Evolutionary conservation across 2,797 vertebrate genomes (phyloP).

Genomic region (Phrynocephalus forsythii): DNA sequence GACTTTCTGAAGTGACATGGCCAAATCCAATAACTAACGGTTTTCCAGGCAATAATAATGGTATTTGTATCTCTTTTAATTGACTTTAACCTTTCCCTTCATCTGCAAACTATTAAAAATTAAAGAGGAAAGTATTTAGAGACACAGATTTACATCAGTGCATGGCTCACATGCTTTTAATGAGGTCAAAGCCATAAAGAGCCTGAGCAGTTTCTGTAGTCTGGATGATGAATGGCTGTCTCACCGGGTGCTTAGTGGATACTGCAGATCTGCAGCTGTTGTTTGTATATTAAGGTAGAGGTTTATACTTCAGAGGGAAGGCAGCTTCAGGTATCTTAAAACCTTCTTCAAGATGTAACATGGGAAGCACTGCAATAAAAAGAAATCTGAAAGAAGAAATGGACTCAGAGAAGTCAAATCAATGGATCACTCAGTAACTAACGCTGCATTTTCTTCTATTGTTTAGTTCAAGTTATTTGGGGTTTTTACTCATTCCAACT

Average conservation of each 20-base stretch:
- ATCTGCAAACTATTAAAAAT: slow-evolving; percentile 76
- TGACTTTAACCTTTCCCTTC: slow-evolving; percentile 78
- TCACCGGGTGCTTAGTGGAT: slow-evolving; percentile 46
- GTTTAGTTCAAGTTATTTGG: not conserved
- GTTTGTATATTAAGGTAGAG: slow-evolving; percentile 48
- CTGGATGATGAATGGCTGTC: slow-evolving; percentile 68
- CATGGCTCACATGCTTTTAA: slow-evolving; percentile 73
- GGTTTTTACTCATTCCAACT: not conserved
- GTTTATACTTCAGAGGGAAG: slow-evolving; percentile 24
- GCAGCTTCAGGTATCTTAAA: not conserved
- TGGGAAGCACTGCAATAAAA: slow-evolving; percentile 11
- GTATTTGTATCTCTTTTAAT: slow-evolving; percentile 77
- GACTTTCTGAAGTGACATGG: slow-evolving; percentile 65
- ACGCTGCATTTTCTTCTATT: not conserved
- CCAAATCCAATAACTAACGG: slow-evolving; percentile 71
- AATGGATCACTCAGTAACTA: not conserved
- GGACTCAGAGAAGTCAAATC: not conserved
- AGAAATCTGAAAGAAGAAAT: not conserved
- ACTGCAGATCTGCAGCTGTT: slow-evolving; percentile 18
- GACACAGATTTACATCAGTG: slow-evolving; percentile 72
- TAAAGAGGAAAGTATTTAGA: slow-evolving; percentile 74
- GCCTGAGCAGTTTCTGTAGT: slow-evolving; percentile 64
- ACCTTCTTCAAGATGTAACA: not conserved
- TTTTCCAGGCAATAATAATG: slow-evolving; percentile 72
- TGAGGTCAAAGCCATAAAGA: slow-evolving; percentile 78